Conservation (phyloP, 2,888 invertebrate genomes). For the Amphimallon solstitiale region DNA sequence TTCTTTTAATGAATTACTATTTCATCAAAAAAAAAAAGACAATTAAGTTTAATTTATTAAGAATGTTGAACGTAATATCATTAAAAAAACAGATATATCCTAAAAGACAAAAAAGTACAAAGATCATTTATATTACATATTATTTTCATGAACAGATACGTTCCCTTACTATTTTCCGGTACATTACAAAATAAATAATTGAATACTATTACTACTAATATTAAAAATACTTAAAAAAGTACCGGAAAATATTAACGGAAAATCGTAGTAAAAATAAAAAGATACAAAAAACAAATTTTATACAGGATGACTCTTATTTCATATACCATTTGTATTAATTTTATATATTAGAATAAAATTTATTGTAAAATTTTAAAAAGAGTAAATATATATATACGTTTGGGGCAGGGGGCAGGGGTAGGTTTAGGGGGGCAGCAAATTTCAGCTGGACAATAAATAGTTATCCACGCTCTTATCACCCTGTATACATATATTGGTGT, state of each 20-base stretch:
- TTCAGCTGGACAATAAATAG: neutral
- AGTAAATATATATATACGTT: neutral
- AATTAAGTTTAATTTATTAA: neutral
- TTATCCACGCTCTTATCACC: conserved; percentile 38
- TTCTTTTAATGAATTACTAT: conserved; percentile 37
- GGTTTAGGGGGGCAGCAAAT: neutral
- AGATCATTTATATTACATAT: conserved; percentile 19
- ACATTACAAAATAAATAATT: conserved; percentile 28
- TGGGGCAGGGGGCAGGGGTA: neutral
- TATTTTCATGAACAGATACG: neutral
- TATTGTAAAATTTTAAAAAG: conserved; percentile 32
- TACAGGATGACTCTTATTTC: conserved; percentile 37
- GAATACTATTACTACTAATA: conserved; percentile 25
- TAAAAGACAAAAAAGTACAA: conserved; percentile 7
- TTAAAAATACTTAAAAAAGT: conserved; percentile 11
- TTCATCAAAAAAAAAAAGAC: neutral
- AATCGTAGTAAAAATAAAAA: conserved; percentile 6
- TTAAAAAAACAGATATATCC: conserved; percentile 1
- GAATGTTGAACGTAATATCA: neutral
- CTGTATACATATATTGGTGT: conserved; percentile 44
- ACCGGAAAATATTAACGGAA: conserved; percentile 10
- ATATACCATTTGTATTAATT: conserved; percentile 8
- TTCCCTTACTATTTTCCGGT: conserved; percentile 24
- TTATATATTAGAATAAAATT: conserved; percentile 16
- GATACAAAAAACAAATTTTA: conserved; percentile 15